Evolutionary conservation across 2,113 vertebrate species (phyloP), one percentile per base, ranked within the genome.

Genomic region (Gyps fulvus): DNA sequence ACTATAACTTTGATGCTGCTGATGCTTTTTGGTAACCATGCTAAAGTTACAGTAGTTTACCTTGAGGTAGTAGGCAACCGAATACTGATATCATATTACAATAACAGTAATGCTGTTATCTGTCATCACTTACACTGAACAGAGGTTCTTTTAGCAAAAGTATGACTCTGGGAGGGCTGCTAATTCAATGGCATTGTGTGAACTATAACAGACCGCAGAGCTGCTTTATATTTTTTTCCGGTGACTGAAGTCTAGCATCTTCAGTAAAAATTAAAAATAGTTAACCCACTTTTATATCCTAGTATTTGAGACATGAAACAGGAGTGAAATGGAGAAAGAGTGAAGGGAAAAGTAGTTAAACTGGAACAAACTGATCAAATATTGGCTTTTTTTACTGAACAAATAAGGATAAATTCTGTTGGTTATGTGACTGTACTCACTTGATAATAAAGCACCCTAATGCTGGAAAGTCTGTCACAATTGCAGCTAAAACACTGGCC

Each of bases 351-450:
- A 98, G 93, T 95, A 95, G 97, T 98, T 98, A 97, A 96, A 95
- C 69, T 96, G 59, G 94, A 94, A 74, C 70, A 94, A 97, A 96
- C 36, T 70, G 47, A 87, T 94, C 54, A 71, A 95, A 89, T 96
- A 94, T 95, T 88, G 94, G 89, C 58, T 73, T 73, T 91, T 98
- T 97, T 96, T 93, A 84, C 78, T 90, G 92, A 98, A 96, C 97
- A 98, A 97, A 96, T 96, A 97, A 97, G 86, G 96, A 91, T 98
- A 97, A 98, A 97, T 98, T 97, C 95, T 96, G 90, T 97, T 98
- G 97, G 97, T 98, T 97, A 97, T 93, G 90, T 96, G 97, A 90
- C 95, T 93, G 59, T 80, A 93, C 90, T 98, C 95, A 90, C 97
- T 97, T 94, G 96, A 97, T 98, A 98, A 96, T 97, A 97, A 98